A percentile compares a stretch with the other conserved stretches of the same genome.
Evolutionary conservation across 2,888 invertebrate species (phyloP).

Genomic region (Andricus curvator): DNA sequence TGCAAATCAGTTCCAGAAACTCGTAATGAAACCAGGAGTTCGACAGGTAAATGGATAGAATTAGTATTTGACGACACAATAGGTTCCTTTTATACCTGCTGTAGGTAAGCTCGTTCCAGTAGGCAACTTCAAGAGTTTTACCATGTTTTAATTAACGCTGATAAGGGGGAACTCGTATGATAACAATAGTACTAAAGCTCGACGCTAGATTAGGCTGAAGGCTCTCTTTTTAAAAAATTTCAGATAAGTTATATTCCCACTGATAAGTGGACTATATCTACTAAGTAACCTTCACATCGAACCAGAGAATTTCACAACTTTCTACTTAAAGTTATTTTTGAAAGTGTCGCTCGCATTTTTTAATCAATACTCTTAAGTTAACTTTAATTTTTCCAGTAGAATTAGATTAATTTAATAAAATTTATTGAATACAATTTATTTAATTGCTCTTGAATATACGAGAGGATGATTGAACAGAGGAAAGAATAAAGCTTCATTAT

Average conservation of each 20-base stretch:
- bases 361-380: too few relatives aligned
- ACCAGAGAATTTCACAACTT: constrained; percentile 10
- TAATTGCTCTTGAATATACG: neutral
- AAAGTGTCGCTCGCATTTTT: neutral
- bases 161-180: constrained; percentile 6
- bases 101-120: constrained; percentile 54
- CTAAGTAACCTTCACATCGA: constrained; percentile 4
- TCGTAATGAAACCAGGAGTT: neutral
- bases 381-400: too few relatives aligned
- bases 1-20: constrained; percentile 49
- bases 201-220: constrained; percentile 33
- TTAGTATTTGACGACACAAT: constrained; percentile 42
- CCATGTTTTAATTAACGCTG: constrained; percentile 21
- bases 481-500: constrained; percentile 6
- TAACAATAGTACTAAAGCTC: constrained; percentile 11
- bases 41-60: constrained; percentile 11
- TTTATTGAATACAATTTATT: neutral
- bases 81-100: constrained; percentile 56
- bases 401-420: neutral
- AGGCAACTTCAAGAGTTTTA: constrained; percentile 15
- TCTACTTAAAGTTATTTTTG: neutral
- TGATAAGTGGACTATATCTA: neutral
- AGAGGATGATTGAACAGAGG: neutral
- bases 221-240: neutral
- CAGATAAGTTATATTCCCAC: neutral